These are phyloP conservation scores for Hydrozoanthus gracilis DNA, from an alignment of 92 coral and sea anemone species.

Conservation along the genomic window DNA sequence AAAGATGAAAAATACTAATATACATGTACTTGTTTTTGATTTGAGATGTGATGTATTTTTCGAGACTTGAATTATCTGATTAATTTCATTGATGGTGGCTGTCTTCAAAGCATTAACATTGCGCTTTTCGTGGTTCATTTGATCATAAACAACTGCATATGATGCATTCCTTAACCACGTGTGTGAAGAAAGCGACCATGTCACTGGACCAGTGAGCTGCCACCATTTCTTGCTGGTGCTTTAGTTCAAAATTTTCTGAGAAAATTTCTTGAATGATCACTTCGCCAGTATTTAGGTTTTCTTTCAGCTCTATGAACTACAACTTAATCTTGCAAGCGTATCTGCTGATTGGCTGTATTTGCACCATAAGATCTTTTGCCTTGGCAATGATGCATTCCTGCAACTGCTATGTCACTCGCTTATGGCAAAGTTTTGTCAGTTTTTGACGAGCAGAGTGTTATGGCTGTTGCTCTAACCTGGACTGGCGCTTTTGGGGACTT, in stretches of 20 bases:
- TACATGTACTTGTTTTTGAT: too few species aligned
- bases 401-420: constrained; percentile 42
- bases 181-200: too few species aligned
- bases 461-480: too few species aligned
- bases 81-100: background rate
- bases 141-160: constrained; percentile 14
- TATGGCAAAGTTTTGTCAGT: background rate
- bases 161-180: background rate
- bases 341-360: constrained; percentile 65
- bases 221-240: too few species aligned
- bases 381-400: constrained; percentile 50
- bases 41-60: too few species aligned
- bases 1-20: too few species aligned
- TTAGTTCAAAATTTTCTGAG: too few species aligned
- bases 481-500: too few species aligned
- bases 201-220: too few species aligned
- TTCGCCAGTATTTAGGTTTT: too few species aligned
- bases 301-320: background rate
- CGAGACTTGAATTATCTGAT: background rate
- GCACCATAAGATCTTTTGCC: constrained; percentile 53
- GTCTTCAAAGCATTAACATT: constrained; percentile 20
- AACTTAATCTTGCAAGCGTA: constrained; percentile 57
- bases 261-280: too few species aligned
- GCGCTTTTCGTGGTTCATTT: constrained; percentile 14
- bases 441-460: too few species aligned